Conservation (phyloP, 2,113 vertebrate species). For the Phaethornis superciliosus region DNA sequence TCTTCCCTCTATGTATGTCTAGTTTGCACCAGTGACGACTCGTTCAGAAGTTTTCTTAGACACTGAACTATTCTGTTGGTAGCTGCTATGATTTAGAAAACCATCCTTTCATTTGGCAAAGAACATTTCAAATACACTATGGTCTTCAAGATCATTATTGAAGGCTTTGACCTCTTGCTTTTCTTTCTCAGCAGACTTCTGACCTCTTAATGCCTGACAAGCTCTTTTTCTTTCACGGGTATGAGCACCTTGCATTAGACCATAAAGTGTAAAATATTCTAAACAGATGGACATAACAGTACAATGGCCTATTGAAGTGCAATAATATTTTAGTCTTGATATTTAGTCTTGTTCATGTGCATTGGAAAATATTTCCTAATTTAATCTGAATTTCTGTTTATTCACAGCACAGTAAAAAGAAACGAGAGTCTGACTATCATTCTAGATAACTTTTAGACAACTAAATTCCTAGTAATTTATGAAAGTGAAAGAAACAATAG, state of each 20-base stretch:
- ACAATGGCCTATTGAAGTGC: neutral
- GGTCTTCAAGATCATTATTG: constrained; percentile 30
- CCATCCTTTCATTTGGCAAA: neutral
- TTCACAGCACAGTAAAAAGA: neutral
- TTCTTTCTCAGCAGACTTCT: constrained; percentile 28
- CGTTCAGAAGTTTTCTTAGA: neutral
- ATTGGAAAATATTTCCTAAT: neutral
- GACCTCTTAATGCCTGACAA: constrained; percentile 40
- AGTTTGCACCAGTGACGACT: neutral
- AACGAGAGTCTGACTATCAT: neutral
- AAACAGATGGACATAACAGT: constrained; percentile 14
- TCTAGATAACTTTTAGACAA: neutral
- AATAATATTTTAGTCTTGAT: neutral
- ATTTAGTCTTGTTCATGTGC: neutral
- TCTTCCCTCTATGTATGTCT: neutral
- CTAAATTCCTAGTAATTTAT: neutral
- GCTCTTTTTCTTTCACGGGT: constrained; percentile 27
- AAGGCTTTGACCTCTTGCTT: neutral
- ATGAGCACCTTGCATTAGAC: neutral
- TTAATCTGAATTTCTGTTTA: neutral
- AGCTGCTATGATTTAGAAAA: constrained; percentile 3
- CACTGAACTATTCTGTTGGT: neutral
- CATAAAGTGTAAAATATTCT: constrained; percentile 43
- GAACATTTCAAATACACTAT: neutral
- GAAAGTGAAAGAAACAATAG: neutral